Evolutionary conservation across 2,113 vertebrate genomes (phyloP), one percentile per base, ranked within the genome.

Genomic region (Gymnogyps californianus): DNA sequence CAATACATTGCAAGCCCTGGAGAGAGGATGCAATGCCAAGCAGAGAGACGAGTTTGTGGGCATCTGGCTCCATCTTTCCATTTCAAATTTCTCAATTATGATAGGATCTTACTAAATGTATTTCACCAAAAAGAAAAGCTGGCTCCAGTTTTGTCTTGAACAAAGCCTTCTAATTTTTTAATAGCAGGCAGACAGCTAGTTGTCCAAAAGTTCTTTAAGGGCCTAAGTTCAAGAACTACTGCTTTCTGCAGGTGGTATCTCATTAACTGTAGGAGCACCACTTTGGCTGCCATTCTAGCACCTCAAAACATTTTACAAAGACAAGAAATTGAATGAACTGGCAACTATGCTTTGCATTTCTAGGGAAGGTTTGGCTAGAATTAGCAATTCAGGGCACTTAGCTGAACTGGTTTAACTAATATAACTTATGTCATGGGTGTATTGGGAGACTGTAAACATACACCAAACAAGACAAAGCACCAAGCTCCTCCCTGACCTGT

Each of bases 11-110:
- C 18, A 29, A 51, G 28, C 9, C 21, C 47, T 47, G 31, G 6
- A 9, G 25, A 36, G 17, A 44, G 25, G 13, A 24, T 44, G 14
- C 44, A 76, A 29, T 28, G 6, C 25, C 10, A 59, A 46, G 46
- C 18, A 72, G 16, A 5, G 6, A 40, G 5, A 36, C 0, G 0
- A 8, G 6, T 55, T 57, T 75, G 24, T 65, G 44, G 17, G 20
- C 40, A 29, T 65, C 26, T 57, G 32, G 11, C 7, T 81, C 34
- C 26, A 65, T n/a, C 13, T 49, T 69, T 72, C 20, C 6, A 4
- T 49, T 49, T 80, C 17, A 40, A 58, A 76, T 67, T 57, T 81
- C 36, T 74, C 11, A 8, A 0, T 29, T 72, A 38, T 9, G 9
- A 66, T 18, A 9, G 80, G 16, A 25, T 10, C 15, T 72, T 59